Conservation (phyloP, 2,113 vertebrate species). For the Prionailurus viverrinus region DNA sequence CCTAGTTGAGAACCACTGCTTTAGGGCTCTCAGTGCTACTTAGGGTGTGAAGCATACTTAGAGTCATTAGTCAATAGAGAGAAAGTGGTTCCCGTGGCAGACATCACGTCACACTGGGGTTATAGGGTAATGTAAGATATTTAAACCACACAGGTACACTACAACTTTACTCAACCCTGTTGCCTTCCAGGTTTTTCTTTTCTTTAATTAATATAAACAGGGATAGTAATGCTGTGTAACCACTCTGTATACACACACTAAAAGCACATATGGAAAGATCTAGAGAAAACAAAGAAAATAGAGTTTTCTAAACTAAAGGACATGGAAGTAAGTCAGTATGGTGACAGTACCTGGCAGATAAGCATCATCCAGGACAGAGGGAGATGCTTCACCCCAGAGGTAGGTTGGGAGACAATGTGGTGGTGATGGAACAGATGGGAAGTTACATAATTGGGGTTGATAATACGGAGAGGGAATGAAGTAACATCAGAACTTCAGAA, state of each 20-base stretch:
- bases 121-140: neutral
- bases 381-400: neutral
- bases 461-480: neutral
- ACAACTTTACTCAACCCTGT: neutral
- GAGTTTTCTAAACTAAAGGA: neutral
- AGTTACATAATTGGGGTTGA: no score
- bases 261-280: neutral
- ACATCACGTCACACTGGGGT: neutral
- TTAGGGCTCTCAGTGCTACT: neutral
- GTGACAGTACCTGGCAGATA: neutral
- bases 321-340: neutral
- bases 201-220: neutral
- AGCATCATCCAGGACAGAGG: neutral
- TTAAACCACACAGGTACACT: neutral
- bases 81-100: neutral
- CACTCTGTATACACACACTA: neutral
- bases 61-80: neutral
- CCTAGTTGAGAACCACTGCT: neutral
- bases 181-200: neutral
- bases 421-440: neutral
- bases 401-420: rapidly evolving
- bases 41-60: neutral
- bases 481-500: neutral
- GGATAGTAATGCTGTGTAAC: neutral
- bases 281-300: neutral